Evolutionary conservation across 30 jellyfish, hydroid and myxozoan genomes (phyloP).

Genomic region (Euphysa ruthae): DNA sequence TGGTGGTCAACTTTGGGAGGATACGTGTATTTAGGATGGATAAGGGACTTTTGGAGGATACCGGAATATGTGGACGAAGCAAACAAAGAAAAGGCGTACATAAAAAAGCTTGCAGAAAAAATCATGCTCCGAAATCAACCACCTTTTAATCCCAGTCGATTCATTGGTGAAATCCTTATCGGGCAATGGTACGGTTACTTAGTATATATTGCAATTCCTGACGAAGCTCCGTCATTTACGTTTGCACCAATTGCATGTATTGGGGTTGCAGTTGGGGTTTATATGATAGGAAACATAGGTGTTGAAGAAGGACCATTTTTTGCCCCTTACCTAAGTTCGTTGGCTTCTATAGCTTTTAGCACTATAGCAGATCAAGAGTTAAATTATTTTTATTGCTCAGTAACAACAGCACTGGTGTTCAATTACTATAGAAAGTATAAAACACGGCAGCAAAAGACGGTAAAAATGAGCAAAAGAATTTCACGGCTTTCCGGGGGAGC

Average conservation of each 20-base stretch:
- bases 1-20: conserved; percentile 99
- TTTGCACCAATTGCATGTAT: conserved; percentile 49
- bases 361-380: conserved; percentile 48
- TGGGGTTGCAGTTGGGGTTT: conserved; percentile 82
- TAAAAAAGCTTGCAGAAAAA: conserved; percentile 41
- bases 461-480: conserved; percentile 32
- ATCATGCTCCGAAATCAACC: conserved; percentile 63
- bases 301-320: conserved; percentile 61
- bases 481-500: conserved; percentile 56
- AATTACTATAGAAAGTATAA: conserved; percentile 57
- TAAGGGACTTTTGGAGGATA: conserved; percentile 87
- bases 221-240: conserved; percentile 43
- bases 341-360: conserved; percentile 12
- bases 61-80: conserved; percentile 98
- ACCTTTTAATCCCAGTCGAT: conserved; percentile 58
- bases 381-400: conserved; percentile 67
- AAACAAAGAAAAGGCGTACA: conserved; percentile 47
- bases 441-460: not conserved
- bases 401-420: conserved; percentile 52
- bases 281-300: conserved; percentile 81
- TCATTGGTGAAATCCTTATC: conserved; percentile 67
- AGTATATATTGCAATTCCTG: conserved; percentile 78
- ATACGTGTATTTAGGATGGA: conserved; percentile 79
- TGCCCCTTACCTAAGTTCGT: conserved; percentile 50
- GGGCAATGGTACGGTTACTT: conserved; percentile 79